phyloP scores from a whole-genome alignment of 1,140 invertebrate species.

The Holotrichia oblita region DNA sequence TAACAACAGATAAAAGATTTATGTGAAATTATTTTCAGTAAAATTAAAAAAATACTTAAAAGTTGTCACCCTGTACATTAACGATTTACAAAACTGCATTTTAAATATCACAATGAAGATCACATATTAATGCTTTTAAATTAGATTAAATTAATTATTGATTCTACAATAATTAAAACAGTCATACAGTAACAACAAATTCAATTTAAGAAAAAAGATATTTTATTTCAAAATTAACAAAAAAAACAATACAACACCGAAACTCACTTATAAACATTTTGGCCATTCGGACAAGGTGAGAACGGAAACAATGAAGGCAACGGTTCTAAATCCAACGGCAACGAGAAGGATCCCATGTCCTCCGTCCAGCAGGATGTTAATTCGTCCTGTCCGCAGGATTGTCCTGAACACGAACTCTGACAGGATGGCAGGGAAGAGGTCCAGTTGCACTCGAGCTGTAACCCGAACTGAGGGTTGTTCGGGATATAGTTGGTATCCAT shows the following conservation, averaged over 20 bases:
- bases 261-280: slow-evolving; percentile 73
- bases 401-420: slow-evolving; percentile 39
- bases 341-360: slow-evolving; percentile 83
- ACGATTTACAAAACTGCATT: no score
- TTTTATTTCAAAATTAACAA: slow-evolving; percentile 4
- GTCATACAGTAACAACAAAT: no score
- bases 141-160: no score
- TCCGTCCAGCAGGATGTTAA: slow-evolving; percentile 64
- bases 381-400: slow-evolving; percentile 40
- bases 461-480: slow-evolving; percentile 61
- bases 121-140: no score
- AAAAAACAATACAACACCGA: neutral
- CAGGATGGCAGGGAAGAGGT: slow-evolving; percentile 38
- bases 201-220: no score
- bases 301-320: slow-evolving; percentile 77
- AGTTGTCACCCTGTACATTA: no score
- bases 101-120: no score
- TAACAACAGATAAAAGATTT: no score
- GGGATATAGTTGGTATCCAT: slow-evolving; percentile 60
- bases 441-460: slow-evolving; percentile 61
- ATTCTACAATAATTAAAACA: no score
- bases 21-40: no score
- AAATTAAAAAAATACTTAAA: no score
- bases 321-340: slow-evolving; percentile 80
- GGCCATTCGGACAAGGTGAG: slow-evolving; percentile 72